Conservation (phyloP, 2,797 vertebrate genomes). For the Florisuga fusca region DNA sequence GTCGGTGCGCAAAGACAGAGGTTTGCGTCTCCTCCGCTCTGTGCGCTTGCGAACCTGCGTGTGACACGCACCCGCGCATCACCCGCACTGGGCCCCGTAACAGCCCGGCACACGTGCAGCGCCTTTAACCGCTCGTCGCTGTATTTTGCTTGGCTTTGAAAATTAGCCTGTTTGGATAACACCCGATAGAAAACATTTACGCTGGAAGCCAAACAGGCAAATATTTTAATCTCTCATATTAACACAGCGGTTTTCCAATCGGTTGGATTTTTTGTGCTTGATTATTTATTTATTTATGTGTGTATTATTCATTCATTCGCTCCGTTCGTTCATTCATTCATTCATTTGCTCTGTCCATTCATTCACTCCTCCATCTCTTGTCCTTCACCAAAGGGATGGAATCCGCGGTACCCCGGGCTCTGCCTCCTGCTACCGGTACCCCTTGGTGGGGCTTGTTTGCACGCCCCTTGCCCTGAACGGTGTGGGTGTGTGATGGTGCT, state of each 20-base stretch:
- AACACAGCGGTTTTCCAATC: slow-evolving; percentile 54
- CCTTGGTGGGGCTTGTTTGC: accelerated
- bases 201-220: slow-evolving; percentile 59
- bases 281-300: slow-evolving; percentile 57
- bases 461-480: neutral
- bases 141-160: slow-evolving; percentile 48
- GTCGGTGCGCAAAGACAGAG: accelerated
- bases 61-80: neutral
- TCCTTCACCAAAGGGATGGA: neutral
- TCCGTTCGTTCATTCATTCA: neutral
- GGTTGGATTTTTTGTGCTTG: neutral
- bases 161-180: slow-evolving; percentile 50
- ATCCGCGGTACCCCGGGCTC: neutral
- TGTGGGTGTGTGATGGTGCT: neutral
- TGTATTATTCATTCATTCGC: slow-evolving; percentile 28
- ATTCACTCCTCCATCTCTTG: neutral
- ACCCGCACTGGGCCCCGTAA: neutral
- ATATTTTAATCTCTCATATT: slow-evolving; percentile 67
- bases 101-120: accelerated
- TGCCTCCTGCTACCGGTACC: neutral
- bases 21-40: neutral
- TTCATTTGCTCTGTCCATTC: neutral
- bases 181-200: slow-evolving; percentile 40
- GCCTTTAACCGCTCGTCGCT: neutral
- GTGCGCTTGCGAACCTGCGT: neutral